These are phyloP conservation scores for Nasonia oneida DNA, from an alignment of 2,888 invertebrate species.

Conservation along the genomic window DNA sequence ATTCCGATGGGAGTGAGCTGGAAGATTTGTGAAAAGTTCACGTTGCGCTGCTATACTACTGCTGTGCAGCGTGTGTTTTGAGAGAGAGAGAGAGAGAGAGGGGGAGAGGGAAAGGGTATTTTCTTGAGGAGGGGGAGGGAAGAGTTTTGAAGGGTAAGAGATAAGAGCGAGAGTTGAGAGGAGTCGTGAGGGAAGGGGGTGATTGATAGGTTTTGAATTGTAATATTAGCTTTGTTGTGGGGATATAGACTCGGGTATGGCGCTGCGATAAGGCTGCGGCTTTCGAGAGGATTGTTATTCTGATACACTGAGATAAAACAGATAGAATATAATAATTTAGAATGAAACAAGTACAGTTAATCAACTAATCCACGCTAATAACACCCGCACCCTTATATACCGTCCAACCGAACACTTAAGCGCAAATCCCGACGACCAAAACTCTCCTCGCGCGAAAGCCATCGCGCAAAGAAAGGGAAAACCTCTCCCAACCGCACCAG, in stretches of 20 bases:
- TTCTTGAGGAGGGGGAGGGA: neutral
- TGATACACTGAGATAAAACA: neutral
- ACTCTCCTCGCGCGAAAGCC: slow-evolving; percentile 8
- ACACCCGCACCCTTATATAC: too few species aligned
- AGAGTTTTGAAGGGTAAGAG: neutral
- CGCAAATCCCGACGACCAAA: neutral
- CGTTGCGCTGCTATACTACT: too few species aligned
- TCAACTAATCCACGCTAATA: too few species aligned
- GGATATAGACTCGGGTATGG: neutral
- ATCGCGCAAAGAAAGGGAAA: slow-evolving; percentile 16
- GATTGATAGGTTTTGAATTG: slow-evolving; percentile 18
- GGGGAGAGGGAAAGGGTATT: too few species aligned
- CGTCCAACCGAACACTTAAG: neutral
- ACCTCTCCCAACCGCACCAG: neutral
- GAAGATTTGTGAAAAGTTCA: slow-evolving; percentile 1
- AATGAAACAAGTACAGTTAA: too few species aligned
- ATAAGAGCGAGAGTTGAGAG: neutral
- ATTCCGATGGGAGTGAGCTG: neutral
- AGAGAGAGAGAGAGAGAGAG: neutral
- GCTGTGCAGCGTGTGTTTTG: neutral
- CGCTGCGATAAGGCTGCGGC: neutral
- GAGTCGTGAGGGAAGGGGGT: neutral
- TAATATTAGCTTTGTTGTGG: slow-evolving; percentile 13
- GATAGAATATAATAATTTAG: too few species aligned
- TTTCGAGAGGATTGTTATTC: neutral